These are phyloP conservation scores for Drosophila infuscata DNA, from an alignment of 2,888 invertebrate genomes.

Conservation along the genomic window DNA sequence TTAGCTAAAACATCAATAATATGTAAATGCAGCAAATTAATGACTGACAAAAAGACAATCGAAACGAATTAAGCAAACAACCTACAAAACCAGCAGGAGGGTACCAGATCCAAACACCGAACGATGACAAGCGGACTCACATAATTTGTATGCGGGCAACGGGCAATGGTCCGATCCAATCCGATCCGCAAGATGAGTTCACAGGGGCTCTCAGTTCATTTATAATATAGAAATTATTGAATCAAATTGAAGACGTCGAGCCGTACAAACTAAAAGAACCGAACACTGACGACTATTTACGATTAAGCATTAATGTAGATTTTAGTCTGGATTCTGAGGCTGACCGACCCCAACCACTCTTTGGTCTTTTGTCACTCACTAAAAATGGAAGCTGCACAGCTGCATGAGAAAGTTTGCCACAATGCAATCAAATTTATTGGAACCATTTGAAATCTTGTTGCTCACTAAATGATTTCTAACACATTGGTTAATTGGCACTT, in stretches of 20 bases:
- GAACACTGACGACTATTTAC: slow-evolving; percentile 30
- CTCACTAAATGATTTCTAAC: neutral
- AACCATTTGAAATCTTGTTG: neutral
- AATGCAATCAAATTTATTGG: neutral
- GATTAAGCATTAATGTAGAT: slow-evolving; percentile 57
- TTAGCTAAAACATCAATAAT: slow-evolving; percentile 72
- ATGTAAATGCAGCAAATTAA: slow-evolving; percentile 81
- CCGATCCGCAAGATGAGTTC: slow-evolving; percentile 60
- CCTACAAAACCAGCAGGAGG: slow-evolving; percentile 67
- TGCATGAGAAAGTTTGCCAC: neutral
- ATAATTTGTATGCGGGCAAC: slow-evolving; percentile 74
- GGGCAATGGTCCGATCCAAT: slow-evolving; percentile 38
- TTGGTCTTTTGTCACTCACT: neutral
- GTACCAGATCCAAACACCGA: slow-evolving; percentile 22
- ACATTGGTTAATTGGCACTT: neutral
- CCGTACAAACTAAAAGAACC: slow-evolving; percentile 31
- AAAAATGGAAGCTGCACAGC: slow-evolving; percentile 2
- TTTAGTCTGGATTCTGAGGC: slow-evolving; percentile 24
- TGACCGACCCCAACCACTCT: neutral
- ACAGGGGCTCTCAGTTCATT: slow-evolving; percentile 32
- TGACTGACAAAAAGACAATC: slow-evolving; percentile 82
- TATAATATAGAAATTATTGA: slow-evolving; percentile 65
- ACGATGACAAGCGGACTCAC: slow-evolving; percentile 51
- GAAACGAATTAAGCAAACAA: slow-evolving; percentile 80
- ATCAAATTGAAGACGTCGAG: slow-evolving; percentile 72